Evolutionary conservation across 2,113 vertebrate genomes (phyloP).

Genomic region (Nesoenas mayeri): DNA sequence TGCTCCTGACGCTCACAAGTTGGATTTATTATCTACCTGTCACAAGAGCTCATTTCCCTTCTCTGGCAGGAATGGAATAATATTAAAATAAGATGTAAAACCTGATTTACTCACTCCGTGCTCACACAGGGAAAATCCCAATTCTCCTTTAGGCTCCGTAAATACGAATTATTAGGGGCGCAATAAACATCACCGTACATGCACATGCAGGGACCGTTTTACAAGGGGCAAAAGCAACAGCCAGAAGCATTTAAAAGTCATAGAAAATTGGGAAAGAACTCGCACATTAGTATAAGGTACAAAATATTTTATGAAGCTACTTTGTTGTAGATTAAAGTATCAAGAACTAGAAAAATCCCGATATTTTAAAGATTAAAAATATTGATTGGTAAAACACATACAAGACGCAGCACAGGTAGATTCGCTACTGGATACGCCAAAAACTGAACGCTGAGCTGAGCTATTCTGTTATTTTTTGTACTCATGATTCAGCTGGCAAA

Average conservation of each 20-base stretch:
- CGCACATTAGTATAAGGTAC: no score
- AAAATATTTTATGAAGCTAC: neutral
- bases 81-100: neutral
- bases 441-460: neutral
- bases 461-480: no score
- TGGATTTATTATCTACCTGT: neutral
- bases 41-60: neutral
- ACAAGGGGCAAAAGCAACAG: neutral
- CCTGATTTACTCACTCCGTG: neutral
- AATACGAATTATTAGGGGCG: no score
- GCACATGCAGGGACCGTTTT: neutral
- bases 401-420: neutral
- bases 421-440: neutral
- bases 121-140: neutral
- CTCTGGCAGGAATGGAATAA: neutral
- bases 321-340: neutral
- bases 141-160: neutral
- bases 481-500: neutral
- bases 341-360: neutral
- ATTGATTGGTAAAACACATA: neutral
- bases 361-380: neutral
- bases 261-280: neutral
- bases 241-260: neutral
- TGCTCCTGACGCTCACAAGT: neutral
- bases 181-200: accelerated